These are phyloP conservation scores for Leucoma salicis DNA, from an alignment of 2,888 invertebrate genomes.

Conservation along the genomic window DNA sequence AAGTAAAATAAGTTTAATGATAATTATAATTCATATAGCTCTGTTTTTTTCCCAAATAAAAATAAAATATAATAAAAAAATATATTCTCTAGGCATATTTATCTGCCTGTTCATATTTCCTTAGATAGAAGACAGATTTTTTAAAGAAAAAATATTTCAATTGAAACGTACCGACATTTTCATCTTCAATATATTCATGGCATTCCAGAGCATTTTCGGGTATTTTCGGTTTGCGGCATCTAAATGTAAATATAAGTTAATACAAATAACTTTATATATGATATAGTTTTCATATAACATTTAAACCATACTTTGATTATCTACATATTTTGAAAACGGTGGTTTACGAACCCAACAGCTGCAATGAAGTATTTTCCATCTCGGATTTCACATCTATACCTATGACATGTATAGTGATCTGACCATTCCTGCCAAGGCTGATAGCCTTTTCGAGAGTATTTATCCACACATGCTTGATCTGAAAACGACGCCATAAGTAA, in stretches of 20 bases:
- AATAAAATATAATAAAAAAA: too few species aligned
- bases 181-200: slow-evolving; percentile 77
- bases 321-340: too few species aligned
- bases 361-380: slow-evolving; percentile 78
- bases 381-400: slow-evolving; percentile 73
- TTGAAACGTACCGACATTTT: slow-evolving; percentile 66
- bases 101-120: too few species aligned
- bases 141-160: not conserved
- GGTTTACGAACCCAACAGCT: slow-evolving; percentile 62
- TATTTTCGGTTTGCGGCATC: slow-evolving; percentile 76
- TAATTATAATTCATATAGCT: too few species aligned
- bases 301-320: too few species aligned
- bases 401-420: slow-evolving; percentile 74
- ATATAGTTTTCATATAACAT: not conserved
- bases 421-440: slow-evolving; percentile 80
- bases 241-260: slow-evolving; percentile 33
- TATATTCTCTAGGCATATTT: too few species aligned
- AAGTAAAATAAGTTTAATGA: too few species aligned
- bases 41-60: too few species aligned
- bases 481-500: slow-evolving; percentile 4
- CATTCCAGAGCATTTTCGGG: slow-evolving; percentile 77
- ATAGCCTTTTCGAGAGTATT: slow-evolving; percentile 77
- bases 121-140: too few species aligned
- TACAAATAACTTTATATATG: not conserved
- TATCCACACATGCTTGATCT: slow-evolving; percentile 78